Percentiles rank a stretch among this genome's conserved stretches.
phyloP scores from a whole-genome alignment of 2,888 invertebrate species.

The Daptonema setosum region DNA sequence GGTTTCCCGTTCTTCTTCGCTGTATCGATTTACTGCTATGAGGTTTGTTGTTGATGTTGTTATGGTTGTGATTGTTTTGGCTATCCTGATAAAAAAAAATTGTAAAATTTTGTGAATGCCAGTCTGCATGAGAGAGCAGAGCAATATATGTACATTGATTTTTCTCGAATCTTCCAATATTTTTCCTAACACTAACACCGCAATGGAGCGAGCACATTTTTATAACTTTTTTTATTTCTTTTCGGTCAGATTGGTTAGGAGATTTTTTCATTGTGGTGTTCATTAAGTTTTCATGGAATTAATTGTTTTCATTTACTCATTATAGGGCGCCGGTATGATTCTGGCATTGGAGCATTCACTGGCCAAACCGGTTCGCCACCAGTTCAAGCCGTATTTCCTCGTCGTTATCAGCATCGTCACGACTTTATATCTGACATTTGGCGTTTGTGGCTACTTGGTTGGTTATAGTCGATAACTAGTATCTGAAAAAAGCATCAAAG shows the following conservation, averaged over 20 bases:
- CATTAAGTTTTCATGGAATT: no score
- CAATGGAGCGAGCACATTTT: no score
- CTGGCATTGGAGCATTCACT: constrained; percentile 30
- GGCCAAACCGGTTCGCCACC: constrained; percentile 23
- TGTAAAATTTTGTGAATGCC: no score
- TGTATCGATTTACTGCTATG: constrained; percentile 33
- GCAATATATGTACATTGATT: no score
- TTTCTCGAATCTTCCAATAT: no score
- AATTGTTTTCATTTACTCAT: constrained; percentile 5
- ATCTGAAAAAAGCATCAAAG: background rate
- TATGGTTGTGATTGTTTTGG: no score
- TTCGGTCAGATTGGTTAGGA: no score
- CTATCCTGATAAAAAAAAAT: background rate
- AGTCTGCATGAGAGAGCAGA: no score
- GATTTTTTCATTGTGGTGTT: no score
- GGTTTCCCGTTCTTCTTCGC: constrained; percentile 32
- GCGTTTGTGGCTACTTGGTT: constrained; percentile 31
- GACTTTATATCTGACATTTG: constrained; percentile 31
- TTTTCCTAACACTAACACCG: no score
- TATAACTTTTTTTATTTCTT: no score
- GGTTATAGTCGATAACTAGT: constrained; percentile 14
- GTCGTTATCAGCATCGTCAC: constrained; percentile 29
- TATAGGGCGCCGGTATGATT: constrained; percentile 33
- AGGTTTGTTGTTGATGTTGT: constrained; percentile 22
- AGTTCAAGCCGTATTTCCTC: constrained; percentile 30